phyloP scores from a whole-genome alignment of 2,113 vertebrate genomes.

The Mustelus asterias region DNA sequence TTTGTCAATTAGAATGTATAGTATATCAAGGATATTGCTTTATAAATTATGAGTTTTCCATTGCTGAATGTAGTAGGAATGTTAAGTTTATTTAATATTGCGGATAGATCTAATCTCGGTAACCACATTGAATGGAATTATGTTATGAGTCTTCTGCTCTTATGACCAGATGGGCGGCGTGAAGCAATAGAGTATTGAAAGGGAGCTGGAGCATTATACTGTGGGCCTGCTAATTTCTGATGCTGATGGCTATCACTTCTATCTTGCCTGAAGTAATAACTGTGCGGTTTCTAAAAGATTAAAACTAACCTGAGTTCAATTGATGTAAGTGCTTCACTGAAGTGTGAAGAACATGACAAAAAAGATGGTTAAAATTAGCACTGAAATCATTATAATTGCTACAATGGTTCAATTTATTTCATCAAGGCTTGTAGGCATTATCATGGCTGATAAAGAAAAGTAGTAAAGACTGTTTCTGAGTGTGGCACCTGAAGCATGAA shows the following conservation, averaged over 20 bases:
- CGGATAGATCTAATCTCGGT: neutral
- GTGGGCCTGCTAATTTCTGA: neutral
- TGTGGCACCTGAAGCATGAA: neutral
- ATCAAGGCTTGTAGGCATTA: neutral
- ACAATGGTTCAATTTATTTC: conserved; percentile 7
- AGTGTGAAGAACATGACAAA: conserved; percentile 8
- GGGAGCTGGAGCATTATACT: neutral
- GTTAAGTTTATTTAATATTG: neutral
- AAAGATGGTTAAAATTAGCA: neutral
- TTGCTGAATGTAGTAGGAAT: neutral
- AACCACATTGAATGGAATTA: neutral
- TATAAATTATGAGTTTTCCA: neutral
- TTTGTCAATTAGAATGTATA: neutral
- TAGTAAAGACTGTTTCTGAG: neutral
- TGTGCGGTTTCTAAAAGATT: neutral
- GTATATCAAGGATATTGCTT: neutral
- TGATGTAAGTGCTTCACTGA: neutral
- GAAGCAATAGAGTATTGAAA: neutral
- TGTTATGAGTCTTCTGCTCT: neutral
- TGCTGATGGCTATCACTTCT: neutral
- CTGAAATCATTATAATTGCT: conserved; percentile 21
- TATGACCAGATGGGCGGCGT: neutral
- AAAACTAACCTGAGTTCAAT: conserved; percentile 1
- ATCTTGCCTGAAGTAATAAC: neutral
- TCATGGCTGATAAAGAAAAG: neutral